Evolutionary conservation across 92 coral and sea anemone genomes (phyloP).

Genomic region (Umimayanthus kanabou): DNA sequence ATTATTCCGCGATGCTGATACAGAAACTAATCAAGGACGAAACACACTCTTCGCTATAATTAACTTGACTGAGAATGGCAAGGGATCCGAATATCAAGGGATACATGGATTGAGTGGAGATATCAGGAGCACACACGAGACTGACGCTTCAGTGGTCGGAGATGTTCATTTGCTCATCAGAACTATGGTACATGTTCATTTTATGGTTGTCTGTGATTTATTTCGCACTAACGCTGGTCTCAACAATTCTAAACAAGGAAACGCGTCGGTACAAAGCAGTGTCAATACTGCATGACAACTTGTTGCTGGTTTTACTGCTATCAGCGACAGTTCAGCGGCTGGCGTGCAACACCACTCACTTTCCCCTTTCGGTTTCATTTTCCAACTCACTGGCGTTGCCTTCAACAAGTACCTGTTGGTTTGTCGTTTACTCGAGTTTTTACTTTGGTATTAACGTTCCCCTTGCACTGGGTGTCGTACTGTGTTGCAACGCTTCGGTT

Average conservation of each 20-base stretch:
- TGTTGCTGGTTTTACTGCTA: slow-evolving; percentile 8
- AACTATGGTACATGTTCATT: slow-evolving; percentile 38
- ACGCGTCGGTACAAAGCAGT: slow-evolving; percentile 33
- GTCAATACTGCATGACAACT: slow-evolving; percentile 31
- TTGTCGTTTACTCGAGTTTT: background rate
- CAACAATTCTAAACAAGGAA: slow-evolving; percentile 33
- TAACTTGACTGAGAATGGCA: background rate
- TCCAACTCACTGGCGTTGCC: background rate
- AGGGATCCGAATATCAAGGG: background rate
- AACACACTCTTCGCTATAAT: background rate
- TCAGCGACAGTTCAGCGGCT: slow-evolving; percentile 5
- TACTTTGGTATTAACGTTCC: slow-evolving; percentile 10
- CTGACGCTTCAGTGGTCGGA: too few relatives aligned
- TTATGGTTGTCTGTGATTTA: slow-evolving; percentile 38
- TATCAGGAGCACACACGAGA: background rate
- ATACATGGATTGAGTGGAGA: background rate
- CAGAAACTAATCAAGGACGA: background rate
- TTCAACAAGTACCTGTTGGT: background rate
- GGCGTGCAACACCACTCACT: background rate
- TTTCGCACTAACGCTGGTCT: slow-evolving; percentile 20
- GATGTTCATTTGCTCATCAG: slow-evolving; percentile 21
- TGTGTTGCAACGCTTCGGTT: slow-evolving; percentile 7
- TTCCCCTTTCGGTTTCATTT: background rate
- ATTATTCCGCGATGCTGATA: background rate
- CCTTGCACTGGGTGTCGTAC: slow-evolving; percentile 8